Conservation (phyloP, 2,113 vertebrate genomes). For the Zosterops hypoxanthus region DNA sequence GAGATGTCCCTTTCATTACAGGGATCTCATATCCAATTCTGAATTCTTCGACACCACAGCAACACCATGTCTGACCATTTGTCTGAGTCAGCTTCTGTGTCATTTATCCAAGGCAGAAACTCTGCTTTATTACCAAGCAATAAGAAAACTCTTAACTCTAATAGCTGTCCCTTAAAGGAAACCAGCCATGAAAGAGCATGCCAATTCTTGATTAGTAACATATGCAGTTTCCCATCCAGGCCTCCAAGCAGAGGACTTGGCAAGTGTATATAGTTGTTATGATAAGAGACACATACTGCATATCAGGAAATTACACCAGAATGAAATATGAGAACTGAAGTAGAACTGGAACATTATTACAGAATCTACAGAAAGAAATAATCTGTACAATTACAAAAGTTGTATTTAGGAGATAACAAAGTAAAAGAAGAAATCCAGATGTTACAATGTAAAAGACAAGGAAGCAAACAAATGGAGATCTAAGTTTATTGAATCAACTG, state of each 20-base stretch:
- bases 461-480: neutral
- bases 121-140: neutral
- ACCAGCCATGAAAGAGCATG: neutral
- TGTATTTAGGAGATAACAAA: neutral
- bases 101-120: neutral
- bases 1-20: neutral
- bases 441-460: neutral
- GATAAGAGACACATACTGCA: neutral
- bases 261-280: neutral
- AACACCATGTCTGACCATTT: neutral
- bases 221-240: neutral
- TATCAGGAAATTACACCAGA: neutral
- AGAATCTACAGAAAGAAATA: neutral
- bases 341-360: neutral
- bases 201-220: neutral
- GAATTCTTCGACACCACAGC: neutral
- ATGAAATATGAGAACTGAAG: neutral
- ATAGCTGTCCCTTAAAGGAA: constrained; percentile 1
- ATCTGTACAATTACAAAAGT: neutral
- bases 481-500: constrained; percentile 1
- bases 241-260: neutral
- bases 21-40: neutral
- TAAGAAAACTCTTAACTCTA: neutral
- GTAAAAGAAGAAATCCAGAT: neutral
- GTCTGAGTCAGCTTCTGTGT: neutral